phyloP scores from a whole-genome alignment of 2,113 vertebrate species.

The Prietella phreatophila region DNA sequence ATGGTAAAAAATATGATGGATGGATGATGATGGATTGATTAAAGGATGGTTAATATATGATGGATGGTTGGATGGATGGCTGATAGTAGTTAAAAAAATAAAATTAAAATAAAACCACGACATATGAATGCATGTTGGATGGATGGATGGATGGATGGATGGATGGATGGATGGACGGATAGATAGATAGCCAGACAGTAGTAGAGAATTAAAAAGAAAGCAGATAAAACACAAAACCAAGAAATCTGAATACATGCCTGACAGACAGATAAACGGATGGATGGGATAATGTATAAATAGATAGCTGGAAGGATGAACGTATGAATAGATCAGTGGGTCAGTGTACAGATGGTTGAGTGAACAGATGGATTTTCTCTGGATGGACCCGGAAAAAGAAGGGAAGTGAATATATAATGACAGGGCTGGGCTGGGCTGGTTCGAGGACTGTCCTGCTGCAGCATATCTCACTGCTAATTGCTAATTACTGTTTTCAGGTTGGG shows the following conservation, averaged over 20 bases:
- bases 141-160: background rate
- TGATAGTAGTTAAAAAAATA: background rate
- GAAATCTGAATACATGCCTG: background rate
- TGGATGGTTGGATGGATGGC: no score
- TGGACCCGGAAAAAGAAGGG: background rate
- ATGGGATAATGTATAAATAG: background rate
- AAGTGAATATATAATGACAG: background rate
- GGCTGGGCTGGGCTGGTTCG: background rate
- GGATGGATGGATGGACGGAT: background rate
- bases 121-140: background rate
- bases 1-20: background rate
- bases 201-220: background rate
- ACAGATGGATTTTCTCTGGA: background rate
- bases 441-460: background rate
- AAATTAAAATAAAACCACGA: background rate
- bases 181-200: background rate
- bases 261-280: background rate
- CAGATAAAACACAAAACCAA: background rate
- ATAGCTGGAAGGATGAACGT: background rate
- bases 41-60: no score
- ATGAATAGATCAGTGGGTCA: background rate
- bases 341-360: background rate
- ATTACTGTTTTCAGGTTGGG: background rate
- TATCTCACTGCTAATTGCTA: background rate
- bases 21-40: no score